Conservation (phyloP, 2,888 invertebrate species). For the Augiades crinisus region DNA sequence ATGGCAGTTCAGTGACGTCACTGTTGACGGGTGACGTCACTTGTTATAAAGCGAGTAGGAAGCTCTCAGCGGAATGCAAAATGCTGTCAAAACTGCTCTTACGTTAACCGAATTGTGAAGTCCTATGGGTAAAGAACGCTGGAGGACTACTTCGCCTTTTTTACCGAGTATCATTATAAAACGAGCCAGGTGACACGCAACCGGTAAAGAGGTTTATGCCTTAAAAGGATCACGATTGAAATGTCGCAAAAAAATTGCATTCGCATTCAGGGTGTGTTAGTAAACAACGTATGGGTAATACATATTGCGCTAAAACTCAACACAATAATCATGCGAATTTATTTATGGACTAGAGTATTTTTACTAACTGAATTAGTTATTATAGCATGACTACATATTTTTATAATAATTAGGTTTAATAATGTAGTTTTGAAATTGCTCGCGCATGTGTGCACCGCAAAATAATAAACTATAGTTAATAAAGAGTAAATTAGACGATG, state of each 20-base stretch:
- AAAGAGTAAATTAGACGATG: too few species aligned
- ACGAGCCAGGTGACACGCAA: constrained; percentile 66
- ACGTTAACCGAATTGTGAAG: constrained; percentile 25
- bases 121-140: constrained; percentile 22
- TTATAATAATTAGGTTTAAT: not conserved
- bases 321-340: constrained; percentile 28
- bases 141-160: constrained; percentile 30
- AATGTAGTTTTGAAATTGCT: constrained; percentile 5
- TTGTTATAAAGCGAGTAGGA: constrained; percentile 22
- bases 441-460: not conserved
- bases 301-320: constrained; percentile 39
- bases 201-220: constrained; percentile 56
- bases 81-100: constrained; percentile 35
- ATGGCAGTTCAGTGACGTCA: constrained; percentile 25
- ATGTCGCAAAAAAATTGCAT: constrained; percentile 47
- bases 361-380: constrained; percentile 6
- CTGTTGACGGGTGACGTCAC: constrained; percentile 24
- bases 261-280: constrained; percentile 54
- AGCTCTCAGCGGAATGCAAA: constrained; percentile 21
- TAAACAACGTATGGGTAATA: constrained; percentile 52
- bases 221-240: constrained; percentile 56
- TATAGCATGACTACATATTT: too few species aligned
- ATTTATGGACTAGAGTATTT: constrained; percentile 21
- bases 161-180: constrained; percentile 50
- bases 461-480: not conserved